Base-by-base conservation (phyloP, 2,113 vertebrate genomes). In the Dipodomys stephensi region DNA sequence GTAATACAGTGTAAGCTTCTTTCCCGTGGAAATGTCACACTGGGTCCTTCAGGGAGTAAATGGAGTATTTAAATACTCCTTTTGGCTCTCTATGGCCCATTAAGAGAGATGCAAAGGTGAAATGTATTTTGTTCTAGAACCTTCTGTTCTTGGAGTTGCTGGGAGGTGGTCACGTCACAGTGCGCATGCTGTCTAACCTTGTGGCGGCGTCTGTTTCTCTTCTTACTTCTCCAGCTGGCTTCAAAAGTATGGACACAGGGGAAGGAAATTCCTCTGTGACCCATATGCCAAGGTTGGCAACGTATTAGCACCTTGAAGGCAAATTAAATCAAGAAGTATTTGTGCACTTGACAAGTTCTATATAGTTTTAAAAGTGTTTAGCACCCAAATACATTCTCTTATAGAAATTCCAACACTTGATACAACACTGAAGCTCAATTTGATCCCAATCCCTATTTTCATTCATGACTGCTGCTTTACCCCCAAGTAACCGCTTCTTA, bases 61-160 rank as follows among this genome's bases (percentile, higher is more conserved):
- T 78, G 84, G 82, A 87, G 91, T 87, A 91, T 89, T 92, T 95
- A 93, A 89, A 94, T 71, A 79, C 60, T 78, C 35, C 19, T 73
- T 91, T n/a, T 23, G 46, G 46, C 16, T 83, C 76, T 88, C 80
- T 46, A 8, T 44, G 64, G 80, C 27, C 87, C 35, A 67, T 68
- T 79, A 71, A 91, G 69, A 87, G 77, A 13, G 49, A 69, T 23
- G 62, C 60, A 39, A 32, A 77, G 78, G 64, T 62, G 84, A 77
- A 80, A 62, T 35, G 32, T 57, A 22, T 32, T 74, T 77, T 60
- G 57, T 25, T 62, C 0, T 18, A 18, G 53, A 57, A 57, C 15
- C 53, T 57, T 44, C 23, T 23, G 12, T 65, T 76, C 87, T 77
- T 12, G 28, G n/a, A 84, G 81, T 87, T 73, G 39, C 73, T 73